A percentile compares a stretch with the other conserved stretches of the same genome.
phyloP scores from a whole-genome alignment of 2,113 vertebrate genomes.

The Irena cyanogastra region DNA sequence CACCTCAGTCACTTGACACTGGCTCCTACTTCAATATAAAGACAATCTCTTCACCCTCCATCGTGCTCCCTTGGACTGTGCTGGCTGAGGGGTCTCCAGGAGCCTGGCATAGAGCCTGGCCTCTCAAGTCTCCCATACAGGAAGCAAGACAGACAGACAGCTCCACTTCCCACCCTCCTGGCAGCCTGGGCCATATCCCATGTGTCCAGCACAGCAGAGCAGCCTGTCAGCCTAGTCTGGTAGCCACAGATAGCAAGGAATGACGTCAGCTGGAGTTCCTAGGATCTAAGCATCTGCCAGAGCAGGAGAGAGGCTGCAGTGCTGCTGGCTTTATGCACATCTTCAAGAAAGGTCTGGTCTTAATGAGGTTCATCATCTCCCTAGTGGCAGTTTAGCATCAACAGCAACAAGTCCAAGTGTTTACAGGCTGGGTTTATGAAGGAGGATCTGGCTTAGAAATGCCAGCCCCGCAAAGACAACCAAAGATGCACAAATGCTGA shows the following conservation, averaged over 20 bases:
- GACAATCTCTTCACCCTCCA: background rate
- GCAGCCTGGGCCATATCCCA: background rate
- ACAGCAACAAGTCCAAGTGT: background rate
- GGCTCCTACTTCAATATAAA: background rate
- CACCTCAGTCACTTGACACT: background rate
- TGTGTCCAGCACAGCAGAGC: background rate
- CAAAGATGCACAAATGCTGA: background rate
- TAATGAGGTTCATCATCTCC: background rate
- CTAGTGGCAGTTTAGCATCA: background rate
- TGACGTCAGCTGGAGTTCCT: background rate
- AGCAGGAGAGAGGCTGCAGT: background rate
- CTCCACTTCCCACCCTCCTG: background rate
- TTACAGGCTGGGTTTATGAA: background rate
- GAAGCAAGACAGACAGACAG: background rate
- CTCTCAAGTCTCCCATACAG: background rate
- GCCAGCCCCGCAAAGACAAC: background rate
- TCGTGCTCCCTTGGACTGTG: background rate
- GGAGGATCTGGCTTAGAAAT: background rate
- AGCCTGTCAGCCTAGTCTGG: background rate
- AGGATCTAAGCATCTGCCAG: background rate
- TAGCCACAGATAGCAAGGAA: background rate
- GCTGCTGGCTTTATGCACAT: background rate
- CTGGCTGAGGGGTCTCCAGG: background rate
- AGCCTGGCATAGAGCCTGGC: background rate
- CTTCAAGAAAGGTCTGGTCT: background rate